Conservation (phyloP, 2,113 vertebrate species). For the Megalops atlanticus region DNA sequence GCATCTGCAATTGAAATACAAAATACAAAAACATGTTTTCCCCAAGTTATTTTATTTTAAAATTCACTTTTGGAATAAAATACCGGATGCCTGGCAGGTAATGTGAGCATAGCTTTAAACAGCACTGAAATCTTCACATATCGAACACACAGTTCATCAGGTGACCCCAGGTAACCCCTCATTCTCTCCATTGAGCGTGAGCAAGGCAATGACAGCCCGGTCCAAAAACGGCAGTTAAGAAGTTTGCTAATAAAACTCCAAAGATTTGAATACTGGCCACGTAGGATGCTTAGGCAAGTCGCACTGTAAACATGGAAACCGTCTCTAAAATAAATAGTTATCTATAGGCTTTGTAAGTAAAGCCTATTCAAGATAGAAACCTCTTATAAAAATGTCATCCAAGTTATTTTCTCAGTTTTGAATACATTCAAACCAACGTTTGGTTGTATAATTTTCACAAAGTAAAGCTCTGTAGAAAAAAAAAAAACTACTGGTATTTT, state of each 20-base stretch:
- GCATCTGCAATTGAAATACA: background rate
- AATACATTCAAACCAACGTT: conserved; percentile 48
- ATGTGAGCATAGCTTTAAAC: conserved; percentile 17
- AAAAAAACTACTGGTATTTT: conserved; percentile 35
- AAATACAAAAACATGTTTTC: background rate
- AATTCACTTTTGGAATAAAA: conserved; percentile 62
- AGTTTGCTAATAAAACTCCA: conserved; percentile 33
- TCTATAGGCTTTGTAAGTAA: conserved; percentile 56
- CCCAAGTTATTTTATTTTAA: conserved; percentile 68
- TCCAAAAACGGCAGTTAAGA: conserved; percentile 26
- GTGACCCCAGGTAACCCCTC: conserved; percentile 12
- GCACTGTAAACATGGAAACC: conserved; percentile 29
- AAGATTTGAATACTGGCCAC: conserved; percentile 40
- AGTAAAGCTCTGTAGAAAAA: conserved; percentile 60
- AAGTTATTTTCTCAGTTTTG: conserved; percentile 35
- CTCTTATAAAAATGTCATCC: conserved; percentile 25
- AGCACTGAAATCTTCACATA: conserved; percentile 12
- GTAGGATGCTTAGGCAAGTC: conserved; percentile 18
- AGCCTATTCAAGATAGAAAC: conserved; percentile 41
- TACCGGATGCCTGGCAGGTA: conserved; percentile 48
- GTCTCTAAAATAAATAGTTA: conserved; percentile 65
- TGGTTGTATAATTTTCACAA: conserved; percentile 57
- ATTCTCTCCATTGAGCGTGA: conserved; percentile 32
- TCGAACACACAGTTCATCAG: conserved; percentile 26
- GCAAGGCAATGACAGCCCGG: conserved; percentile 24